These are phyloP conservation scores for Adrianichthys oophorus DNA, from an alignment of 2,797 vertebrate species.

Conservation along the genomic window DNA sequence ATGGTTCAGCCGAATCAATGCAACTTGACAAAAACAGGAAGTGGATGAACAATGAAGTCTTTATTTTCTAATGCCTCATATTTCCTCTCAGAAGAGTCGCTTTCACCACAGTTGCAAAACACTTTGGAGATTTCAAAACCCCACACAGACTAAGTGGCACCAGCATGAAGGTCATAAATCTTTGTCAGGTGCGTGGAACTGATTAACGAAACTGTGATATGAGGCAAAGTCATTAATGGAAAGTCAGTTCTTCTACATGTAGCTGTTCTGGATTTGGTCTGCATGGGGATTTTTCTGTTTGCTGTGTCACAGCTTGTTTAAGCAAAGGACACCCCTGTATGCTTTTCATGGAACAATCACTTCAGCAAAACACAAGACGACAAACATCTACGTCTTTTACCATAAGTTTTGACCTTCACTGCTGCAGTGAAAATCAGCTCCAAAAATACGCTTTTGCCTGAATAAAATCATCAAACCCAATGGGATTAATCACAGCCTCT, in stretches of 20 bases:
- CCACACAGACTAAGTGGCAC: not conserved
- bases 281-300: constrained; percentile 31
- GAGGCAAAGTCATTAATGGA: constrained; percentile 47
- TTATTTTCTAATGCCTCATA: no score
- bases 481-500: no score
- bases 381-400: constrained; percentile 5
- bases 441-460: not conserved
- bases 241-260: constrained; percentile 31
- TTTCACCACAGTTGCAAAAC: not conserved
- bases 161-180: constrained; percentile 23
- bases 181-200: constrained; percentile 33
- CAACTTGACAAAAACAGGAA: no score
- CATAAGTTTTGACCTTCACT: constrained; percentile 16
- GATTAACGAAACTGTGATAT: constrained; percentile 25
- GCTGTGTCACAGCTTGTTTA: constrained; percentile 4
- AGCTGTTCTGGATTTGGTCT: constrained; percentile 5
- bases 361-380: constrained; percentile 14
- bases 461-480: no score
- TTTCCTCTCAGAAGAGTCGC: not conserved
- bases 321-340: not conserved
- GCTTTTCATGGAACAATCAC: constrained; percentile 34
- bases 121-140: not conserved
- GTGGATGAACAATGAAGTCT: no score
- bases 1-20: no score
- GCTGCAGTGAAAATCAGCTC: not conserved